Conservation (phyloP, 2,113 vertebrate genomes). For the Tenebrosternarchus preto region DNA sequence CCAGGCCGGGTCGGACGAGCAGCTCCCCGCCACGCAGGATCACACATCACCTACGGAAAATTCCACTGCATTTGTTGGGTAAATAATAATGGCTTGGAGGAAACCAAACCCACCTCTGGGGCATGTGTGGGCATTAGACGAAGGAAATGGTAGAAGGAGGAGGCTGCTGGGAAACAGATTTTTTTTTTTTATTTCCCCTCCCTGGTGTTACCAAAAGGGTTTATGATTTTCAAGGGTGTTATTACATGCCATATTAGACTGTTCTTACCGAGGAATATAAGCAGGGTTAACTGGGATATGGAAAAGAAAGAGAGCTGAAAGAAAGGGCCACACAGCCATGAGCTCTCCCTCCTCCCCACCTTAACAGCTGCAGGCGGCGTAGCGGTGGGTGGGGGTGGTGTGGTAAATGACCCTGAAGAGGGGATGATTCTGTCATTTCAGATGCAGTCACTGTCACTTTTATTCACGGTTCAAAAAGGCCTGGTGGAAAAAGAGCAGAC, state of each 20-base stretch:
- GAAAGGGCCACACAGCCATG: background rate
- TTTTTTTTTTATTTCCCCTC: background rate
- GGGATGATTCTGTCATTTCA: slow-evolving; percentile 73
- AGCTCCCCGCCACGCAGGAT: background rate
- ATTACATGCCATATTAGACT: background rate
- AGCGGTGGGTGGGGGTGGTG: slow-evolving; percentile 51
- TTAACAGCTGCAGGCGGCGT: slow-evolving; percentile 55
- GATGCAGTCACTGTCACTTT: slow-evolving; percentile 71
- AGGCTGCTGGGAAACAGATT: background rate
- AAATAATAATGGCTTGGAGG: background rate
- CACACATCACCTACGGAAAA: slow-evolving; percentile 14
- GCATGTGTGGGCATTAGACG: background rate
- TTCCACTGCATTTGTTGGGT: slow-evolving; percentile 17
- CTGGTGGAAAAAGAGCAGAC: slow-evolving; percentile 58
- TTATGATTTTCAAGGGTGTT: background rate
- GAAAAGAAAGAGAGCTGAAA: slow-evolving; percentile 12
- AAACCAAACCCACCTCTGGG: background rate
- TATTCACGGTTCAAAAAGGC: slow-evolving; percentile 70
- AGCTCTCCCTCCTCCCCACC: background rate
- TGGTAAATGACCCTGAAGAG: slow-evolving; percentile 71
- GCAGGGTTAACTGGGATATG: background rate
- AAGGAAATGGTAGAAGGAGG: background rate
- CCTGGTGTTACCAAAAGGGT: background rate
- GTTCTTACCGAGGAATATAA: slow-evolving; percentile 1
- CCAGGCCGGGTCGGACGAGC: too few species aligned